Percentiles rank a stretch among this genome's conserved stretches.
Conservation (phyloP, 2,888 invertebrate genomes). For the Caenorhabditis panamensis region DNA sequence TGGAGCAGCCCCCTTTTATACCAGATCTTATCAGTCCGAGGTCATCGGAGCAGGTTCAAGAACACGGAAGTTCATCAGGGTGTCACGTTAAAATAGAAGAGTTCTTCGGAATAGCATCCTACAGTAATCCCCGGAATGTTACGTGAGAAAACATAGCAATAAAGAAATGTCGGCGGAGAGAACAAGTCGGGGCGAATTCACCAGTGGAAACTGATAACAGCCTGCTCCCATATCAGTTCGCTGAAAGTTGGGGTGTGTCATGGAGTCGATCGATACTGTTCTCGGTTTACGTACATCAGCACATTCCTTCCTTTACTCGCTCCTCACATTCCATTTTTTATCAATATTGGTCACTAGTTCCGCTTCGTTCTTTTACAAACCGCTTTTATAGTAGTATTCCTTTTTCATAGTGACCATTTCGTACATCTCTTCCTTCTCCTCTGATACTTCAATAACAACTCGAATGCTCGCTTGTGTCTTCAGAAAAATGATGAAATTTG, state of each 20-base stretch:
- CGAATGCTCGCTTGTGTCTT: conserved; percentile 30
- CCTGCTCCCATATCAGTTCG: conserved; percentile 4
- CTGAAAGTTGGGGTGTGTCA: neutral
- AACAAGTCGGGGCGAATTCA: neutral
- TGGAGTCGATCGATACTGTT: neutral
- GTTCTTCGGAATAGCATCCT: too few species aligned
- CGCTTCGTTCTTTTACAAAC: conserved; percentile 10
- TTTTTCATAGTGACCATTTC: conserved; percentile 7
- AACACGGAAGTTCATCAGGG: too few species aligned
- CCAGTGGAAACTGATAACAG: conserved; percentile 3
- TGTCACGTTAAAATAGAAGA: too few species aligned
- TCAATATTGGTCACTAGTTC: conserved; percentile 43
- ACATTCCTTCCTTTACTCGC: neutral
- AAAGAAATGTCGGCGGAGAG: too few species aligned
- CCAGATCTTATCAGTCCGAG: neutral
- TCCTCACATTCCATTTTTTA: conserved; percentile 11
- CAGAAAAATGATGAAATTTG: conserved; percentile 48
- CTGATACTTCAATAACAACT: too few species aligned
- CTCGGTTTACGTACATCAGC: neutral
- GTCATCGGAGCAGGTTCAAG: neutral
- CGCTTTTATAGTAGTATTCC: conserved; percentile 27
- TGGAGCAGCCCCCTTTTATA: neutral
- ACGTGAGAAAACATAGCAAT: too few species aligned
- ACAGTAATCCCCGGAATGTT: too few species aligned
- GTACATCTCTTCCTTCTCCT: neutral